These are phyloP conservation scores for Apis cerana DNA, from an alignment of 1,140 invertebrate genomes.

Conservation along the genomic window DNA sequence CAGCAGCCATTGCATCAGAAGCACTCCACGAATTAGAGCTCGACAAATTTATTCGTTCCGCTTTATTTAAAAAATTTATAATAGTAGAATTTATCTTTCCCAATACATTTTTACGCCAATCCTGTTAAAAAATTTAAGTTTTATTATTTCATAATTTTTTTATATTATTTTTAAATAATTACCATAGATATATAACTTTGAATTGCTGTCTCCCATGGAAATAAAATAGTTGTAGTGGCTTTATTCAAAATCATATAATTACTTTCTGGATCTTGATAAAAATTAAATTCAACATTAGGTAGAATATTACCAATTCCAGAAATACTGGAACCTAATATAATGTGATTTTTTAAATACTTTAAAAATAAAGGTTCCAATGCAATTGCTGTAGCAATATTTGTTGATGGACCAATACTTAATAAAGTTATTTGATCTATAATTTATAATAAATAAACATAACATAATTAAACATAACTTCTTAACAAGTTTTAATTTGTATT, in stretches of 20 bases:
- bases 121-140: constrained; percentile 63
- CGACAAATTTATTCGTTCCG: constrained; percentile 68
- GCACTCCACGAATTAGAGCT: constrained; percentile 60
- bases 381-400: constrained; percentile 84
- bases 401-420: constrained; percentile 83
- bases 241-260: constrained; percentile 82
- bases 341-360: constrained; percentile 80
- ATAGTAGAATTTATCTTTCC: constrained; percentile 71
- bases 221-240: constrained; percentile 69
- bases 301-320: constrained; percentile 81
- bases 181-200: constrained; percentile 68
- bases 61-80: constrained; percentile 78
- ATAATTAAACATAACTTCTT: neutral
- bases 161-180: constrained; percentile 39
- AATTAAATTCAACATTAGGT: constrained; percentile 86
- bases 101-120: constrained; percentile 76
- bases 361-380: constrained; percentile 82
- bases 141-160: constrained; percentile 23
- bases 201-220: constrained; percentile 80
- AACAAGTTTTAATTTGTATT: neutral
- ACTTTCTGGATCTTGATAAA: constrained; percentile 84
- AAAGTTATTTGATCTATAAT: constrained; percentile 77
- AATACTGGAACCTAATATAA: constrained; percentile 84
- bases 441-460: neutral
- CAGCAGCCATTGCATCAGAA: constrained; percentile 70